Evolutionary conservation across 2,113 vertebrate species (phyloP).

Genomic region (Nyctereutes procyonoides): DNA sequence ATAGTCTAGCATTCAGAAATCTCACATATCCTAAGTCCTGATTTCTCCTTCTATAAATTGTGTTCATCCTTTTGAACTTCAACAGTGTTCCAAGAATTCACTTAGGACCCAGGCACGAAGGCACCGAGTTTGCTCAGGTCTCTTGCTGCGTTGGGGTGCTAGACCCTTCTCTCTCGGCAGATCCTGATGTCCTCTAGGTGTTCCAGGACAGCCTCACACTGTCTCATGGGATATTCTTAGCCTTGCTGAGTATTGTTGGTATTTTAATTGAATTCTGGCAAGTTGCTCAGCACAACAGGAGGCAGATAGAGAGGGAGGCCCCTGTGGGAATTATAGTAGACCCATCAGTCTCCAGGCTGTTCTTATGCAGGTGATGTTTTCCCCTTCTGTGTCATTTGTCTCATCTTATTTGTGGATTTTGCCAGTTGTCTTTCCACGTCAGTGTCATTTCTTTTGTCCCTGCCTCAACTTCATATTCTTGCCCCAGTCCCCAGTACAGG

Average conservation of each 20-base stretch:
- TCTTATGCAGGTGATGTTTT: not conserved
- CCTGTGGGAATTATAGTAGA: constrained; percentile 21
- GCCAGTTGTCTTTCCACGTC: not conserved
- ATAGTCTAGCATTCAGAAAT: not conserved
- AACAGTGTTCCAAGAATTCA: not conserved
- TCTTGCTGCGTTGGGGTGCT: not conserved
- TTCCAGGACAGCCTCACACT: constrained; percentile 40
- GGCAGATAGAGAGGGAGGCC: not conserved
- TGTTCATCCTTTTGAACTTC: not conserved
- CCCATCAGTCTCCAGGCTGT: not conserved
- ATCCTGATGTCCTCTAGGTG: constrained; percentile 69
- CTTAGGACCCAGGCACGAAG: not conserved
- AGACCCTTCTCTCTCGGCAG: constrained; percentile 20
- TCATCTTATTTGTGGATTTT: constrained; percentile 50
- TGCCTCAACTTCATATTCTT: not conserved
- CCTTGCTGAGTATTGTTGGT: constrained; percentile 67
- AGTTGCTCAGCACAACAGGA: constrained; percentile 28
- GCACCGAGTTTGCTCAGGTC: not conserved
- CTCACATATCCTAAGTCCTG: not conserved
- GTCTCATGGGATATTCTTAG: constrained; percentile 79
- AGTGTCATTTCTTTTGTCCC: constrained; percentile 37
- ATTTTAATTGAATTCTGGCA: constrained; percentile 81
- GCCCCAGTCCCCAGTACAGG: not conserved
- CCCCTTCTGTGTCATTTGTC: not conserved
- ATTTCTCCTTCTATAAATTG: constrained; percentile 21